Evolutionary conservation across 2,888 invertebrate genomes (phyloP).

Genomic region (Tetragonula carbonaria): DNA sequence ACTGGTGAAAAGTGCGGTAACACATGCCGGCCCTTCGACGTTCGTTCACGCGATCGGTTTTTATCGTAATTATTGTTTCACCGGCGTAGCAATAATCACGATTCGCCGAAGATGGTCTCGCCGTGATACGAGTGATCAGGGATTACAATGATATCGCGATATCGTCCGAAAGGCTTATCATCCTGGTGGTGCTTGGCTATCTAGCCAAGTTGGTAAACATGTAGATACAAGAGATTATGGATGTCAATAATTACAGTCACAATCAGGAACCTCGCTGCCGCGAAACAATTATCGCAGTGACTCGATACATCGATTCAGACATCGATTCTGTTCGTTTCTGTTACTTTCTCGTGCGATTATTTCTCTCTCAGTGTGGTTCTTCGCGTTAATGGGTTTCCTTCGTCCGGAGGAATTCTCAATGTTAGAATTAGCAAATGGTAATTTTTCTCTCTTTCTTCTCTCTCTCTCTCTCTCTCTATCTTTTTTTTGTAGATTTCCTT

Average conservation of each 20-base stretch:
- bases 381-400: background rate
- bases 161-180: slow-evolving; percentile 20
- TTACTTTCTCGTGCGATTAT: background rate
- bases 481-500: too few species aligned
- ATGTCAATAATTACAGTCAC: slow-evolving; percentile 37
- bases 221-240: slow-evolving; percentile 33
- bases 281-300: background rate
- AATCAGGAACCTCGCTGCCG: background rate
- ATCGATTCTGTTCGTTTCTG: background rate
- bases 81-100: slow-evolving; percentile 4
- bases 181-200: background rate
- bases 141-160: slow-evolving; percentile 24
- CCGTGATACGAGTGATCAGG: slow-evolving; percentile 17
- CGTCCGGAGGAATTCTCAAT: background rate
- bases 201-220: slow-evolving; percentile 19
- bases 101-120: slow-evolving; percentile 1
- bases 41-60: background rate
- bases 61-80: slow-evolving; percentile 13
- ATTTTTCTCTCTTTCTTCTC: too few species aligned
- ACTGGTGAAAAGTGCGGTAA: slow-evolving; percentile 1
- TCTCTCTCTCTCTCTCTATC: too few species aligned
- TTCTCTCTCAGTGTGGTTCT: background rate
- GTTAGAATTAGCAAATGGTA: background rate
- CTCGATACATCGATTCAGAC: background rate
- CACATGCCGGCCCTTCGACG: background rate